Evolutionary conservation across 2,888 invertebrate genomes (phyloP), one percentile per base, ranked within the genome.

Genomic region (Antheraea assamensis): DNA sequence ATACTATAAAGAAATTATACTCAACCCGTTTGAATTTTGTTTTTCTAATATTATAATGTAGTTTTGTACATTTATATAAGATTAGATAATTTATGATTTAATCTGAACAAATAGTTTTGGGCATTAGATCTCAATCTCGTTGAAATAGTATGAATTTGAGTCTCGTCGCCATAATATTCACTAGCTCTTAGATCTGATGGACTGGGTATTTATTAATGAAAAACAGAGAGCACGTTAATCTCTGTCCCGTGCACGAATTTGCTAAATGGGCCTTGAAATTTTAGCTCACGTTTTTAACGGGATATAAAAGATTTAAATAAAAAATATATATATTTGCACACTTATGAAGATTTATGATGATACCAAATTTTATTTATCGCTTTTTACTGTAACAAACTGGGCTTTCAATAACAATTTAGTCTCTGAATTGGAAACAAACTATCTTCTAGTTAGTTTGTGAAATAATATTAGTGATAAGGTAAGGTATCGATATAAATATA

Each of bases 251-350:
- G 80, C 90, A 90, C 82, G 85, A 82, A 80, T 85, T 83, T 84
- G 84, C 80, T 87, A 87, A 90, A 90, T 90, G 89, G 87, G 80
- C 85, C 90, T 84, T 87, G 86, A 88, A 88, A 87, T 86, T 85
- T 85, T 79, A 81, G 82, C 80, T 71, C 71, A 68, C 55, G 71
- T 84, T 87, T 85, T 49, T 83, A 83, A 80, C 79, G 75, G 77
- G 73, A 78, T 79, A 70, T 74, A 76, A 80, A 75, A 82, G 74
- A 78, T 81, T 80, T 79, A 74, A 78, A 75, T 77, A 82, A 77
- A 78, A 78, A 72, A 70, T 42, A 7, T 8, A 70, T 49, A 42
- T 73, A 70, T 70, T 70, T 70, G n/a, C 42, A 58, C 64, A 47
- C 19, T 55, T n/a, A 35, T 21, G 61, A 47, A 64, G 49, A 72